phyloP scores from a whole-genome alignment of 2,888 invertebrate genomes.

The Agonopterix heracliana region DNA sequence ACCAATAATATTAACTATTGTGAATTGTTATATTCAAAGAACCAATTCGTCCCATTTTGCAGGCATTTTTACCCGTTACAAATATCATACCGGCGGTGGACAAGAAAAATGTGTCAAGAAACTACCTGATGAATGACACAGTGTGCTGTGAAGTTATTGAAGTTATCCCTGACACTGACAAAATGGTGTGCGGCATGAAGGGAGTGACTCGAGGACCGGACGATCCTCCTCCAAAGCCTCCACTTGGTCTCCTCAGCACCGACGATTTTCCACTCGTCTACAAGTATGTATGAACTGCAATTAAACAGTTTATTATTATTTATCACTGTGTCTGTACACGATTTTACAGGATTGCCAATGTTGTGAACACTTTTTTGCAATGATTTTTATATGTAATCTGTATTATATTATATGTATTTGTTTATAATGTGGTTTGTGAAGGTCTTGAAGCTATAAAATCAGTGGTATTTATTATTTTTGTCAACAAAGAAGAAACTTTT shows the following conservation, averaged over 20 bases:
- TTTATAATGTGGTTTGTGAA: conserved; percentile 17
- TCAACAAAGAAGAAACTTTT: background rate
- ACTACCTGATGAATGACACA: conserved; percentile 88
- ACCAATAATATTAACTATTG: no score
- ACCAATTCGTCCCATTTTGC: conserved; percentile 13
- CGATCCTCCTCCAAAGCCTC: conserved; percentile 82
- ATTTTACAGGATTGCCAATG: conserved; percentile 41
- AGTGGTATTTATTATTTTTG: conserved; percentile 43
- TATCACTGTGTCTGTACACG: conserved; percentile 49
- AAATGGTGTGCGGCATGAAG: conserved; percentile 92
- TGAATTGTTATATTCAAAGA: no score
- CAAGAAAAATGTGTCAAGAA: conserved; percentile 85
- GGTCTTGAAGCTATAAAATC: conserved; percentile 43
- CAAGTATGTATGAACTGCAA: conserved; percentile 81
- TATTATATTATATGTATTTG: conserved; percentile 47
- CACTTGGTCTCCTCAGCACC: conserved; percentile 88
- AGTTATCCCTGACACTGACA: conserved; percentile 90
- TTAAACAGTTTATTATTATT: conserved; percentile 12
- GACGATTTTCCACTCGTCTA: conserved; percentile 89
- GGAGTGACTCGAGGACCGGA: conserved; percentile 82
- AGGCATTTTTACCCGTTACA: conserved; percentile 82
- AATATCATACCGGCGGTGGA: conserved; percentile 87
- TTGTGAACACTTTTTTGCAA: conserved; percentile 20
- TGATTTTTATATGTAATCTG: conserved; percentile 38
- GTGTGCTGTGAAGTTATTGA: conserved; percentile 93